A percentile compares a stretch with the other conserved stretches of the same genome.
phyloP scores from a whole-genome alignment of 2,888 invertebrate genomes.

The Protonemura montana region DNA sequence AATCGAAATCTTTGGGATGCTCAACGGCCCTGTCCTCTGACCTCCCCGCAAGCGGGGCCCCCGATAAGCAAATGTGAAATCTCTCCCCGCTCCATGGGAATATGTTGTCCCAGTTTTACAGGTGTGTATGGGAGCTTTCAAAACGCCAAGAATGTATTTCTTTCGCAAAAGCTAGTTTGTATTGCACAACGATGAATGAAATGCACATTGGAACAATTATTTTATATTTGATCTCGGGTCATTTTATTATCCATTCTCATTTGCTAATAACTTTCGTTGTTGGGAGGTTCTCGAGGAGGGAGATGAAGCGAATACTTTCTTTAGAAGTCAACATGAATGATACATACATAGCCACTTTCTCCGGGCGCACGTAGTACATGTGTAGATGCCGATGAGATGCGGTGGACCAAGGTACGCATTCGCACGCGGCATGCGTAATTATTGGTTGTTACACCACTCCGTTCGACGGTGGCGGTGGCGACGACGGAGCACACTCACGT shows the following conservation, averaged over 20 bases:
- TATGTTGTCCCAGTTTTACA: constrained; percentile 25
- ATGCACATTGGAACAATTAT: constrained; percentile 15
- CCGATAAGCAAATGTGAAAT: constrained; percentile 17
- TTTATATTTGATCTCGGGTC: constrained; percentile 10
- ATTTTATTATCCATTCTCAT: constrained; percentile 24
- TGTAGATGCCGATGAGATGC: background rate
- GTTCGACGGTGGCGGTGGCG: background rate
- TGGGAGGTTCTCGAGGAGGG: background rate
- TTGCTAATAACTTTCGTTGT: constrained; percentile 35
- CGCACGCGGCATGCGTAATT: background rate
- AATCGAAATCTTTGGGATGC: constrained; percentile 19
- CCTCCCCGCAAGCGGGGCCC: background rate
- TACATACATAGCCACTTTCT: background rate
- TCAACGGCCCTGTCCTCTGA: constrained; percentile 21
- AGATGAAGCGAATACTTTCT: constrained; percentile 31
- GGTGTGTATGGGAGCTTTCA: constrained; percentile 27
- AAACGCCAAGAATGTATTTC: background rate
- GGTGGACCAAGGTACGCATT: background rate
- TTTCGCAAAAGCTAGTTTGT: constrained; percentile 1
- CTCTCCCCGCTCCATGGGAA: constrained; percentile 18
- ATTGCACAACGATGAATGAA: constrained; percentile 21
- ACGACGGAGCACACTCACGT: background rate
- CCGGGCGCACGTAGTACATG: background rate
- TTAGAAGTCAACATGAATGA: background rate
- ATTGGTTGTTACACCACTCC: background rate